A percentile compares a stretch with the other conserved stretches of the same genome.
Conservation (phyloP, 2,888 invertebrate genomes). For the Hemithea aestivaria region DNA sequence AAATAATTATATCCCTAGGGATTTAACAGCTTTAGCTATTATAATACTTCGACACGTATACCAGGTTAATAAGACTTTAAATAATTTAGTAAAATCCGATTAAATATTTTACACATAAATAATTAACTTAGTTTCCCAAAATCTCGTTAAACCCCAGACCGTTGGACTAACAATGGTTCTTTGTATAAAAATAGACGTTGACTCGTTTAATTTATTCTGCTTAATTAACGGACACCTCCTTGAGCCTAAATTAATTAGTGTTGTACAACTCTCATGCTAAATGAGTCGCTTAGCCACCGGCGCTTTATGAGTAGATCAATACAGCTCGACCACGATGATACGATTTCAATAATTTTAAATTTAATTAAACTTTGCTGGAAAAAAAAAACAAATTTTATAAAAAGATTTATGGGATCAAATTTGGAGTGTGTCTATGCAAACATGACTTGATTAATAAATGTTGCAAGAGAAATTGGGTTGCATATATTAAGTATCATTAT, state of each 20-base stretch:
- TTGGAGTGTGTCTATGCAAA: no score
- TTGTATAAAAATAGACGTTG: conserved; percentile 17
- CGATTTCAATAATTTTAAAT: conserved; percentile 1
- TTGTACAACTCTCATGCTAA: conserved; percentile 29
- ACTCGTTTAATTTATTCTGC: conserved; percentile 19
- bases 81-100: no score
- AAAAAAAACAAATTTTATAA: background rate
- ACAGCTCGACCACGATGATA: conserved; percentile 11
- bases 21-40: no score
- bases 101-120: no score
- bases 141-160: conserved; percentile 8
- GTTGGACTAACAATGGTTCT: conserved; percentile 13
- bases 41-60: no score
- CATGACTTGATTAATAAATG: no score
- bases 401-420: no score
- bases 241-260: conserved; percentile 29
- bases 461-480: no score
- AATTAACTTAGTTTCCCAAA: conserved; percentile 3
- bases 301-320: conserved; percentile 22
- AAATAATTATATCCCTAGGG: no score
- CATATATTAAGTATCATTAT: no score
- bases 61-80: no score
- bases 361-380: background rate
- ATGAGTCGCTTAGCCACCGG: conserved; percentile 23
- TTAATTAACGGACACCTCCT: conserved; percentile 27